Conservation (phyloP, 2,797 vertebrate genomes). For the Thaleichthys pacificus region DNA sequence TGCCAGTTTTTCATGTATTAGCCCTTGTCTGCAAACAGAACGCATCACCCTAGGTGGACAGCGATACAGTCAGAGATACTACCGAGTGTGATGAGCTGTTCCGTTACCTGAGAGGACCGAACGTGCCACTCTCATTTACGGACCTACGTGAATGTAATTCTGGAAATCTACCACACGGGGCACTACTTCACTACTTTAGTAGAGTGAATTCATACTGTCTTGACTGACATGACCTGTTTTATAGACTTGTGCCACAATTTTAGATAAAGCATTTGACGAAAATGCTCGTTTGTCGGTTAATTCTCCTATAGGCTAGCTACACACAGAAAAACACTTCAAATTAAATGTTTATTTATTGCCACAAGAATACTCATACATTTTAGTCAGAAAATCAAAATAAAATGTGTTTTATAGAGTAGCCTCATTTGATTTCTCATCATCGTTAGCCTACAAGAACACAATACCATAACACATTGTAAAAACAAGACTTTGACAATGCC, state of each 20-base stretch:
- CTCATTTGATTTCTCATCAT: conserved; percentile 37
- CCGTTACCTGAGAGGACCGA: conserved; percentile 38
- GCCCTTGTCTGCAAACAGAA: conserved; percentile 39
- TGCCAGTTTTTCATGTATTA: conserved; percentile 43
- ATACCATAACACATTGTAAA: conserved; percentile 29
- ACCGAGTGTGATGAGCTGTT: conserved; percentile 32
- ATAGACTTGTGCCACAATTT: no score
- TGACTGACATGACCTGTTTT: no score
- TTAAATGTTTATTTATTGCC: conserved; percentile 46
- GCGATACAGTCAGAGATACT: conserved; percentile 41
- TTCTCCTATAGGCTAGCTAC: no score
- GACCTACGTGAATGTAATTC: neutral
- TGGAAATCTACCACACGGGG: conserved; percentile 26
- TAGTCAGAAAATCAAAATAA: conserved; percentile 57
- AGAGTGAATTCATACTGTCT: no score
- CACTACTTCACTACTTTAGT: neutral
- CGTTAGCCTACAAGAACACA: conserved; percentile 34
- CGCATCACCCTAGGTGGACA: conserved; percentile 39
- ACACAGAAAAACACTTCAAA: conserved; percentile 16
- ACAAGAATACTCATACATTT: conserved; percentile 58
- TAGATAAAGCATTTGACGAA: no score
- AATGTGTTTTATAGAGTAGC: conserved; percentile 45
- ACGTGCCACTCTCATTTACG: conserved; percentile 20
- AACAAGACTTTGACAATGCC: conserved; percentile 13
- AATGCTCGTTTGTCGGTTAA: no score